phyloP scores from a whole-genome alignment of 2,113 vertebrate genomes.

The Elephas maximus region DNA sequence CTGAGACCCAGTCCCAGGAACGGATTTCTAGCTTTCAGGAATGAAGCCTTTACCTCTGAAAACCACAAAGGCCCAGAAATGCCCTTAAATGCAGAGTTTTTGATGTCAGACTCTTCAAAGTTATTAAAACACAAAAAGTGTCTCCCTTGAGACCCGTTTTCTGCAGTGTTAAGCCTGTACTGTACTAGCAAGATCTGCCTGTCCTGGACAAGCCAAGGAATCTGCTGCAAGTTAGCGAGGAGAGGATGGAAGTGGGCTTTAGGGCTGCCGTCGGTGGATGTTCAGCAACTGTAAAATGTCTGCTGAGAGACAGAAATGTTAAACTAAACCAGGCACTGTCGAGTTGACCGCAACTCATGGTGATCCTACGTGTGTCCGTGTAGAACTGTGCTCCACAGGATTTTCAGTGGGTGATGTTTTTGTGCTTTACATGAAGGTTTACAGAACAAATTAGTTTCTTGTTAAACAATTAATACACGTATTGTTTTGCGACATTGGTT shows the following conservation, averaged over 20 bases:
- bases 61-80: neutral
- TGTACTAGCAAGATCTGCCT: neutral
- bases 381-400: neutral
- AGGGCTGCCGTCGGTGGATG: neutral
- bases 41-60: slow-evolving; percentile 7
- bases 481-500: too few relatives aligned
- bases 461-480: too few relatives aligned
- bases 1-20: neutral
- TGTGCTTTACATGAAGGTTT: too few relatives aligned
- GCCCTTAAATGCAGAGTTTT: neutral
- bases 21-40: slow-evolving; percentile 11
- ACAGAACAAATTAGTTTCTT: too few relatives aligned
- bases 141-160: neutral
- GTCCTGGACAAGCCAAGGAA: neutral
- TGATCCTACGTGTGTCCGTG: too few relatives aligned
- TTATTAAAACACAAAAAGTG: neutral
- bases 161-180: neutral
- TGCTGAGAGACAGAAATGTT: neutral
- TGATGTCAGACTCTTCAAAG: neutral
- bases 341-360: neutral
- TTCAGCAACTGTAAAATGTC: slow-evolving; percentile 26
- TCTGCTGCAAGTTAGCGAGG: neutral
- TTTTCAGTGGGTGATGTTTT: neutral
- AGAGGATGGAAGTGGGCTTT: neutral
- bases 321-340: neutral